Evolutionary conservation across 2,113 vertebrate genomes (phyloP).

Genomic region (Dasypus novemcinctus): DNA sequence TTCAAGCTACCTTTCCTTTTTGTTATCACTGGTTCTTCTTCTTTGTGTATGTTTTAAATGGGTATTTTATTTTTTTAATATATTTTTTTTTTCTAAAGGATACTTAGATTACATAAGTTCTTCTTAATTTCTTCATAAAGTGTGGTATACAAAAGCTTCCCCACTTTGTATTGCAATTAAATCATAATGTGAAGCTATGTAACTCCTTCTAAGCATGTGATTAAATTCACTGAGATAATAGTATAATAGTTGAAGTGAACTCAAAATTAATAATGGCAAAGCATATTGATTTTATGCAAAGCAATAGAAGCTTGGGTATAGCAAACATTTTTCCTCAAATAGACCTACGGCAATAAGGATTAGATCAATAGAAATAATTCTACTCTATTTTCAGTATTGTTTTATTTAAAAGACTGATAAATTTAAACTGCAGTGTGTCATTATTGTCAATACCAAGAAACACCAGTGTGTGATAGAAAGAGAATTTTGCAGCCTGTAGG

Average conservation of each 20-base stretch:
- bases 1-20: neutral
- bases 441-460: neutral
- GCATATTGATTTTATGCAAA: conserved; percentile 12
- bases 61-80: too few species aligned
- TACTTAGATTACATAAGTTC: too few species aligned
- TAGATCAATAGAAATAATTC: neutral
- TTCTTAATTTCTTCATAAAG: conserved; percentile 36
- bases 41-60: too few species aligned
- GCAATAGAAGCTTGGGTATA: neutral
- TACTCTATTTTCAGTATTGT: neutral
- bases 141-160: neutral
- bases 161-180: neutral
- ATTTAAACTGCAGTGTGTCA: neutral
- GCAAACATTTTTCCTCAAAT: neutral
- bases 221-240: neutral
- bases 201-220: neutral
- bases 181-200: neutral
- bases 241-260: conserved; percentile 25
- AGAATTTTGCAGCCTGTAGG: neutral
- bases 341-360: neutral
- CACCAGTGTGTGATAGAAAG: neutral
- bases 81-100: too few species aligned
- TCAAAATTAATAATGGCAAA: neutral
- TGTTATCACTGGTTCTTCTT: neutral
- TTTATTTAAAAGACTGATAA: conserved; percentile 19